These are phyloP conservation scores for Antechinus flavipes DNA, from an alignment of 2,113 vertebrate species.

Conservation along the genomic window DNA sequence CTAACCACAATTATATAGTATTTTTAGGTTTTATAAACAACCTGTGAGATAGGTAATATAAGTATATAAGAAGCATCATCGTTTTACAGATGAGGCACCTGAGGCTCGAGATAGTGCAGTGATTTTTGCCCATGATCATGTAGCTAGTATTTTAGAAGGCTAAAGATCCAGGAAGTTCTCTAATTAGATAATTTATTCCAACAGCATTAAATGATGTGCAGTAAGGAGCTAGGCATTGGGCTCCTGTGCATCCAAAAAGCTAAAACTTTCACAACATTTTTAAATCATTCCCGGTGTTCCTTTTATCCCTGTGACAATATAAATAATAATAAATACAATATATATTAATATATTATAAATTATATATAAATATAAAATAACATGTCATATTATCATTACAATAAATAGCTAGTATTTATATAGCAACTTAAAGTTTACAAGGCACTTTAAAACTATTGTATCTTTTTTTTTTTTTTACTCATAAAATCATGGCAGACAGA, in stretches of 20 bases:
- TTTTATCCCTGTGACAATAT: background rate
- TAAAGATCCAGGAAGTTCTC: background rate
- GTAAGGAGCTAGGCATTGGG: background rate
- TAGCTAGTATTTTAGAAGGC: background rate
- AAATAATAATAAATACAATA: background rate
- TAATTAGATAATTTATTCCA: background rate
- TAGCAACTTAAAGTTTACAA: background rate
- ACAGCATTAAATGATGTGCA: background rate
- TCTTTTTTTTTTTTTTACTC: background rate
- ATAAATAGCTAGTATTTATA: background rate
- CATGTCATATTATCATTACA: too few species aligned
- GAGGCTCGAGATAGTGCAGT: background rate
- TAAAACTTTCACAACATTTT: background rate
- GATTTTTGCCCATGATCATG: background rate
- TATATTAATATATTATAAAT: too few species aligned
- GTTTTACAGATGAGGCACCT: background rate
- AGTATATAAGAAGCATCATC: background rate
- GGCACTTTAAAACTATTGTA: background rate
- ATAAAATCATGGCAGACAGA: background rate
- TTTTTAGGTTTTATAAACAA: background rate
- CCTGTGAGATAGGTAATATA: background rate
- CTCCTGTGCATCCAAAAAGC: background rate
- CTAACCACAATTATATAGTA: background rate
- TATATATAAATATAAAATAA: too few species aligned
- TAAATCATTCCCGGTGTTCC: background rate